Evolutionary conservation across 2,113 vertebrate genomes (phyloP).

Genomic region (Cardinalis cardinalis): DNA sequence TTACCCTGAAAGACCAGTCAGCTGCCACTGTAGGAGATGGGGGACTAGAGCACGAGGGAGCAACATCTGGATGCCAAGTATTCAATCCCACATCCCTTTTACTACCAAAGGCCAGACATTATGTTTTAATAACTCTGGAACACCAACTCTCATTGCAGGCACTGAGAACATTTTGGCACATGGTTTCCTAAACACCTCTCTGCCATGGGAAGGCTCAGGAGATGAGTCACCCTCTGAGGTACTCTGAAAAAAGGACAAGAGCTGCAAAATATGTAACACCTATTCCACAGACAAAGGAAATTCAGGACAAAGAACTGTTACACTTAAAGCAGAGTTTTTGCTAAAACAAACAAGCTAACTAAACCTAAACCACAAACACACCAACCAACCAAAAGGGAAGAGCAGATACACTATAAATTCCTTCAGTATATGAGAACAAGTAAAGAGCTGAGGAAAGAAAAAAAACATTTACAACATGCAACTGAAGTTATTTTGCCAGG

Average conservation of each 20-base stretch:
- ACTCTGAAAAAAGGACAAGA: background rate
- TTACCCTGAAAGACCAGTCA: background rate
- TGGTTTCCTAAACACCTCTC: rapidly evolving
- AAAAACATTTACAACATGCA: background rate
- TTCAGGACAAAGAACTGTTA: background rate
- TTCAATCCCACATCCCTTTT: background rate
- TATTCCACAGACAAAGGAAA: background rate
- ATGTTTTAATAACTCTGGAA: background rate
- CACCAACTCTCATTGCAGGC: background rate
- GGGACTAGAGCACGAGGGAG: background rate
- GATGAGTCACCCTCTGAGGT: background rate
- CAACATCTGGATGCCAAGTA: background rate
- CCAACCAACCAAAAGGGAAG: background rate
- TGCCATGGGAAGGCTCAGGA: background rate
- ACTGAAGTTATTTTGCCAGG: background rate
- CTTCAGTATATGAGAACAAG: background rate
- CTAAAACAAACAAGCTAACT: background rate
- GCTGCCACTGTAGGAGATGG: background rate
- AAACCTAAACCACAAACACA: background rate
- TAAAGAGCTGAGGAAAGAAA: background rate
- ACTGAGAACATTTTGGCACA: background rate
- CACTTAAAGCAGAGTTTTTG: rapidly evolving
- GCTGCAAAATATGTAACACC: background rate
- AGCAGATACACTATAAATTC: background rate
- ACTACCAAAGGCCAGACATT: background rate